Conservation (phyloP, 2,113 vertebrate genomes). For the Lanius ludovicianus region DNA sequence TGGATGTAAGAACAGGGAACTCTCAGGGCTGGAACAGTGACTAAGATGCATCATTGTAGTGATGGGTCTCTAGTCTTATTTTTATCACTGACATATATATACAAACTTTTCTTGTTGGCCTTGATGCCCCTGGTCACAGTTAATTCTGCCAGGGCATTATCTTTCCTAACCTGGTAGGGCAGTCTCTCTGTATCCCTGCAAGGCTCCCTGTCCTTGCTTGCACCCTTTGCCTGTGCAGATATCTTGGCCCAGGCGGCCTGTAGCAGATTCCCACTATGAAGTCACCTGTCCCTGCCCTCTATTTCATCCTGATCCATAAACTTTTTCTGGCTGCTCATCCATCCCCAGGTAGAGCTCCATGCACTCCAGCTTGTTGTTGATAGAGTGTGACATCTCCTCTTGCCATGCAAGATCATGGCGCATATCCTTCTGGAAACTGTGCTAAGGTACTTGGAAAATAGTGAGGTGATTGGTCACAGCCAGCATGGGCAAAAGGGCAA, state of each 20-base stretch:
- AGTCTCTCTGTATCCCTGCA: not conserved
- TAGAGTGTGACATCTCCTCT: not conserved
- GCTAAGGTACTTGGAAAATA: not conserved
- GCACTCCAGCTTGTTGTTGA: not conserved
- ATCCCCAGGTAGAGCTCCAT: not conserved
- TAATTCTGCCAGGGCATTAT: not conserved
- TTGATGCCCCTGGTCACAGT: not conserved
- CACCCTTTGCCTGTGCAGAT: not conserved
- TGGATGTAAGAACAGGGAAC: not conserved
- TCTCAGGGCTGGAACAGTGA: not conserved
- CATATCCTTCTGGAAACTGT: not conserved
- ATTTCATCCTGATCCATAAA: not conserved
- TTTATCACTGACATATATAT: not conserved
- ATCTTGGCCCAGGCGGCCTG: accelerated
- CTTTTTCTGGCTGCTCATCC: not conserved
- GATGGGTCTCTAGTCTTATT: not conserved
- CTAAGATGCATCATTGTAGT: not conserved
- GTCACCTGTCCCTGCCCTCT: not conserved
- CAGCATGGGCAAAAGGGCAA: not conserved
- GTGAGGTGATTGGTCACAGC: not conserved
- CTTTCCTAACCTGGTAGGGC: not conserved
- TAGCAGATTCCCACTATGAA: not conserved
- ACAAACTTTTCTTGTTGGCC: not conserved
- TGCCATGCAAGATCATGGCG: not conserved
- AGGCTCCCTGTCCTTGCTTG: not conserved